phyloP scores from a whole-genome alignment of 2,888 invertebrate genomes.

The Lobophora halterata region DNA sequence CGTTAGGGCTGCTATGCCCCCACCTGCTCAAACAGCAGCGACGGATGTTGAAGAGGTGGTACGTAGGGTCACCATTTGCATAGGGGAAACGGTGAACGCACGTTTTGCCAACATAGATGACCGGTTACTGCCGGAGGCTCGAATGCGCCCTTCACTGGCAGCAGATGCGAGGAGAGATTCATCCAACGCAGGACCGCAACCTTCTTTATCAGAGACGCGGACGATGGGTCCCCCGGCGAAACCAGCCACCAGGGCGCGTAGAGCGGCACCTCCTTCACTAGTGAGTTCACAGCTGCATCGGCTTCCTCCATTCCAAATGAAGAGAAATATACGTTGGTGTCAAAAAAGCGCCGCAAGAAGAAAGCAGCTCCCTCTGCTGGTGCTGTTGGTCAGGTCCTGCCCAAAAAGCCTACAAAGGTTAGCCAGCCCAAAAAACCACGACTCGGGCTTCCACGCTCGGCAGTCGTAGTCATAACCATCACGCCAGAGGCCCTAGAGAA shows the following conservation, averaged over 20 bases:
- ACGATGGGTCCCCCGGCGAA: too few relatives aligned
- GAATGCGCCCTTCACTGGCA: neutral
- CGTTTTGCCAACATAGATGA: neutral
- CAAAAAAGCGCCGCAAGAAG: neutral
- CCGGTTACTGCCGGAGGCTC: conserved; percentile 1
- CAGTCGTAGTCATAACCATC: conserved; percentile 22
- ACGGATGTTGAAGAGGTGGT: neutral
- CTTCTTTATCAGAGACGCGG: too few relatives aligned
- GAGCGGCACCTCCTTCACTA: too few relatives aligned
- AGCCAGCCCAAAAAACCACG: neutral
- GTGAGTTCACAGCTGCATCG: too few relatives aligned
- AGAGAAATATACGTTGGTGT: too few relatives aligned
- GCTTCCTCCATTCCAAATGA: neutral
- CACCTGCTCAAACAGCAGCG: neutral
- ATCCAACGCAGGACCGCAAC: too few relatives aligned
- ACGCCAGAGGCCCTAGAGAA: conserved; percentile 14
- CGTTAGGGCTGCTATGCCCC: too few relatives aligned
- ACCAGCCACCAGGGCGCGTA: too few relatives aligned
- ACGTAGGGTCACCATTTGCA: neutral
- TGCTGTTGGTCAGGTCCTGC: neutral
- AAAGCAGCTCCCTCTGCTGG: neutral
- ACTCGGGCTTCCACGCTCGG: conserved; percentile 7
- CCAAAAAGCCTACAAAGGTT: neutral
- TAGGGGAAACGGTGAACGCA: neutral
- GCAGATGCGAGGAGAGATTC: neutral